Evolutionary conservation across 37 sponge, comb jelly and placozoan species (phyloP).

Genomic region (Hormiphora californensis): DNA sequence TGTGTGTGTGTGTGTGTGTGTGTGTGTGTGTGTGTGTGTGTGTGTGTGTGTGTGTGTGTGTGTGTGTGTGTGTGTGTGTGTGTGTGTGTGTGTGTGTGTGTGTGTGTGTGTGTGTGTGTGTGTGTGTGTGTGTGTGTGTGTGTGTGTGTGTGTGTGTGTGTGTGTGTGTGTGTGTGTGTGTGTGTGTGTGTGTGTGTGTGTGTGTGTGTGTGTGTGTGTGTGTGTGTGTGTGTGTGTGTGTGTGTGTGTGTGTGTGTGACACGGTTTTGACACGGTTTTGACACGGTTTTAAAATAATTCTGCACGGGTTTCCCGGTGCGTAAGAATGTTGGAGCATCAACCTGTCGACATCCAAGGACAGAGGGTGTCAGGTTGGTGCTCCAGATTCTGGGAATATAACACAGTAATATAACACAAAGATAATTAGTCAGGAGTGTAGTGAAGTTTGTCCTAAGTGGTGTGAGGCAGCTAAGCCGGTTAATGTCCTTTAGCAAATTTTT

Average conservation of each 20-base stretch:
- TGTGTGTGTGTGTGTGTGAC: conserved; percentile 57
- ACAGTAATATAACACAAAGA: no score
- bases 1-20: conserved; percentile 51
- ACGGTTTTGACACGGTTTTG: no score
- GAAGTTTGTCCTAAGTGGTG: no score
- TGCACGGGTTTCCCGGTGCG: no score
- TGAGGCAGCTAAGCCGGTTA: no score
- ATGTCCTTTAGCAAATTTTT: no score
- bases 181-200: conserved; percentile 55
- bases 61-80: conserved; percentile 39
- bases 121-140: conserved; percentile 60
- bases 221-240: conserved; percentile 60
- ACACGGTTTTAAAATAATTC: no score
- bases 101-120: conserved; percentile 30
- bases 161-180: conserved; percentile 59
- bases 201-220: conserved; percentile 57
- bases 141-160: conserved; percentile 62
- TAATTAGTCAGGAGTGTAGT: no score
- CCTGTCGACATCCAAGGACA: no score
- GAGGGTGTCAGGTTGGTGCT: no score
- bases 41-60: conserved; percentile 51
- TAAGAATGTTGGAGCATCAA: no score
- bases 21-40: conserved; percentile 51
- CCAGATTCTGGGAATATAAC: no score
- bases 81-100: conserved; percentile 51